These are phyloP conservation scores for Cinclus cinclus DNA, from an alignment of 2,113 vertebrate species.

Conservation along the genomic window DNA sequence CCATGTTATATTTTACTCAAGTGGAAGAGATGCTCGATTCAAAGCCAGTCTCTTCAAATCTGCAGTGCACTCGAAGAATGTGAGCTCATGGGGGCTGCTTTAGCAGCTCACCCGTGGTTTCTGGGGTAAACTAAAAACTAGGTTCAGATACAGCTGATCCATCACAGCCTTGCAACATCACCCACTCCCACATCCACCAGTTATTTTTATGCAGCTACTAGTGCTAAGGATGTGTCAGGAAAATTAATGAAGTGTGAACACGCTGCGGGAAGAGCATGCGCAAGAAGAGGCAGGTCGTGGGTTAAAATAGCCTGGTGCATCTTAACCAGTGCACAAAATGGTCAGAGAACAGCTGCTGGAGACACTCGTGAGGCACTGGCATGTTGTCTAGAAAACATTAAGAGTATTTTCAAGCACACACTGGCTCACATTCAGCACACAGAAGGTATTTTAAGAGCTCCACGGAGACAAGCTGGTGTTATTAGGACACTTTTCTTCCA, in stretches of 20 bases:
- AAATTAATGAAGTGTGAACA: not conserved
- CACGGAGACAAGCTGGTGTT: not conserved
- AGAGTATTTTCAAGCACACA: not conserved
- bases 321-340: not conserved
- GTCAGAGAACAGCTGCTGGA: conserved; percentile 17
- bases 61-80: not conserved
- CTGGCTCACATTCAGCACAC: conserved; percentile 1
- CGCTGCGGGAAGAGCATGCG: not conserved
- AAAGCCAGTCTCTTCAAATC: not conserved
- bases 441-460: conserved; percentile 29
- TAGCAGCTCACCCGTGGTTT: not conserved
- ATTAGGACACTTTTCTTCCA: not conserved
- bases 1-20: not conserved
- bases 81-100: not conserved
- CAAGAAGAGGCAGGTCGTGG: not conserved
- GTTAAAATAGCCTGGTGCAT: not conserved
- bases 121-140: not conserved
- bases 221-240: not conserved
- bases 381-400: not conserved
- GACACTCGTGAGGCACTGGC: not conserved
- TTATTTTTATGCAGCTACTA: not conserved
- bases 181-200: not conserved
- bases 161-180: not conserved
- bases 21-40: not conserved
- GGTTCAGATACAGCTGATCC: not conserved